phyloP scores from a whole-genome alignment of 2,888 invertebrate genomes.

The Hetaerina titia region DNA sequence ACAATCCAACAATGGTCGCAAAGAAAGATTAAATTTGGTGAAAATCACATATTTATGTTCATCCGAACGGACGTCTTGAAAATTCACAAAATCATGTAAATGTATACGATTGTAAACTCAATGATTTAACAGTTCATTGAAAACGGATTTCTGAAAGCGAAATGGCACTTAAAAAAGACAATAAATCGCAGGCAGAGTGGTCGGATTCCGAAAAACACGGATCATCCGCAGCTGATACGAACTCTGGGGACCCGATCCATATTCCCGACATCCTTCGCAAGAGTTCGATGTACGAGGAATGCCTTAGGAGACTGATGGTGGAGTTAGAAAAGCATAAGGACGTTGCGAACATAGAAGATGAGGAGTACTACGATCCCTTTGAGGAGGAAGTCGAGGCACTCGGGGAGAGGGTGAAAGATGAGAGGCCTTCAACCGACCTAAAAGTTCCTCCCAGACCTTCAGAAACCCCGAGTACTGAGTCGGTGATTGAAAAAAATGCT shows the following conservation, averaged over 20 bases:
- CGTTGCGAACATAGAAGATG: slow-evolving; percentile 4
- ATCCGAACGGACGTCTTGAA: too few species aligned
- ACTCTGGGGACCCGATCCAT: neutral
- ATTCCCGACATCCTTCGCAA: neutral
- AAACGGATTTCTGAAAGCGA: too few species aligned
- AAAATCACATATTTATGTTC: too few species aligned
- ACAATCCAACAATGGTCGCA: too few species aligned
- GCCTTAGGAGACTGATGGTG: neutral
- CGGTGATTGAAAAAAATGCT: neutral
- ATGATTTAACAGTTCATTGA: too few species aligned
- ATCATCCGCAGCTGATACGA: neutral
- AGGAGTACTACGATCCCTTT: slow-evolving; percentile 2
- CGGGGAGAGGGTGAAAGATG: neutral
- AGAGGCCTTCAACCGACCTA: neutral
- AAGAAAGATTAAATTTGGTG: too few species aligned
- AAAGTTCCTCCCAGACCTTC: neutral
- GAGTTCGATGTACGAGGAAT: neutral
- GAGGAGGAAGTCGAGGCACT: neutral
- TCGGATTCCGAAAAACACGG: neutral
- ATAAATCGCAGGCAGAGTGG: too few species aligned
- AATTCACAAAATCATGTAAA: too few species aligned
- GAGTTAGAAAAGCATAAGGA: neutral
- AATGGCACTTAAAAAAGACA: too few species aligned
- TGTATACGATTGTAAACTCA: too few species aligned
- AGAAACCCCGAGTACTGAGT: neutral